phyloP scores from a whole-genome alignment of 2,888 invertebrate genomes.

The Melipona bicolor region DNA sequence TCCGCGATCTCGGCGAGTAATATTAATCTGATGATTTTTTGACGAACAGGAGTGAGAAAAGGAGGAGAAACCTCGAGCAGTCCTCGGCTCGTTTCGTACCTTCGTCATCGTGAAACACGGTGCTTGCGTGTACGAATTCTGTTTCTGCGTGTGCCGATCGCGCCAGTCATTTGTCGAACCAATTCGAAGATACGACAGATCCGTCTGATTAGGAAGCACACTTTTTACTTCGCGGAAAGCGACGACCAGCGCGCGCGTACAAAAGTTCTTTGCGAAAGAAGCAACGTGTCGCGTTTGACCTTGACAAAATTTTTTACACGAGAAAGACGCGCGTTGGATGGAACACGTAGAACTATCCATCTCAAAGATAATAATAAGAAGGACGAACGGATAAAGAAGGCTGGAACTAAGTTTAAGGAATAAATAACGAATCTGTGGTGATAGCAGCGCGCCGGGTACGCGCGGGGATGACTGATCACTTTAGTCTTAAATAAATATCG shows the following conservation, averaged over 20 bases:
- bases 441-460: conserved; percentile 54
- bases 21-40: background rate
- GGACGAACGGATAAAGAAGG: conserved; percentile 22
- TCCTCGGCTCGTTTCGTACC: conserved; percentile 41
- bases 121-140: conserved; percentile 3
- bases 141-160: conserved; percentile 19
- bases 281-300: no score
- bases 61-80: conserved; percentile 9
- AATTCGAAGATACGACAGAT: background rate
- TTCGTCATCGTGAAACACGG: conserved; percentile 4
- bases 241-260: no score
- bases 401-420: conserved; percentile 52
- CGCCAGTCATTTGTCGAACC: conserved; percentile 9
- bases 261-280: background rate
- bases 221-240: no score
- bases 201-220: background rate
- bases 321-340: background rate
- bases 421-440: conserved; percentile 57
- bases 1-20: conserved; percentile 29
- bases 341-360: conserved; percentile 14
- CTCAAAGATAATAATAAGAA: background rate
- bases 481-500: conserved; percentile 60
- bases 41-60: background rate
- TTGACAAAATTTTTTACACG: background rate
- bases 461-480: conserved; percentile 63